Conservation (phyloP, 92 coral and sea anemone species). For the Zoanthus sociatus region DNA sequence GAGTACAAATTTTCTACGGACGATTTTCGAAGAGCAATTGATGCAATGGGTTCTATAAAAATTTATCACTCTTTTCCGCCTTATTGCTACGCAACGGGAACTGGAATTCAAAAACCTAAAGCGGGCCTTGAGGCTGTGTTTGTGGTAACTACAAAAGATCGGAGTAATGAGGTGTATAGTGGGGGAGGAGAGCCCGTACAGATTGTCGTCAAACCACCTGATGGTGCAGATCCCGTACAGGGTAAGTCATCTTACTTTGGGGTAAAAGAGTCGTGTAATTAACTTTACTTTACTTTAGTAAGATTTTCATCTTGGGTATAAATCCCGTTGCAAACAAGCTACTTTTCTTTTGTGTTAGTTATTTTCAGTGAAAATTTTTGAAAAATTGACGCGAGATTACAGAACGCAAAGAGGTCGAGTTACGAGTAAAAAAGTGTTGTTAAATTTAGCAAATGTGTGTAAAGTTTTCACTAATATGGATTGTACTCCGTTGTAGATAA, state of each 20-base stretch:
- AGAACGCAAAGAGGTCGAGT: no score
- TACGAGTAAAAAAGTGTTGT: no score
- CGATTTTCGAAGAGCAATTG: constrained; percentile 85
- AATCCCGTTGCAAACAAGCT: no score
- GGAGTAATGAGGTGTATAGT: constrained; percentile 87
- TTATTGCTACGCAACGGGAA: constrained; percentile 90
- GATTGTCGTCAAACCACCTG: constrained; percentile 87
- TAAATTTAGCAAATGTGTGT: no score
- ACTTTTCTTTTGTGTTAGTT: no score
- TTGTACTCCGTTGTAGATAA: no score
- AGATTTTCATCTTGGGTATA: no score
- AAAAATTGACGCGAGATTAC: no score
- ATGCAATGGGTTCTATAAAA: constrained; percentile 80
- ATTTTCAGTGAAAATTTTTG: no score
- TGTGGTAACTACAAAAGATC: constrained; percentile 87
- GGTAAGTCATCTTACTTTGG: constrained; percentile 39
- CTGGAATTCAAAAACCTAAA: constrained; percentile 92
- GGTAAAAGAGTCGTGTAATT: no score
- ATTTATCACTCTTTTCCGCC: constrained; percentile 88
- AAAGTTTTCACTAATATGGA: no score
- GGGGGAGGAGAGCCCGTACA: constrained; percentile 86
- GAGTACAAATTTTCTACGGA: constrained; percentile 88
- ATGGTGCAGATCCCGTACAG: constrained; percentile 79
- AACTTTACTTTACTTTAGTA: no score
- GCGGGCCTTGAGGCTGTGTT: constrained; percentile 96